These are phyloP conservation scores for Nebria salina DNA, from an alignment of 2,888 invertebrate species.

Conservation along the genomic window DNA sequence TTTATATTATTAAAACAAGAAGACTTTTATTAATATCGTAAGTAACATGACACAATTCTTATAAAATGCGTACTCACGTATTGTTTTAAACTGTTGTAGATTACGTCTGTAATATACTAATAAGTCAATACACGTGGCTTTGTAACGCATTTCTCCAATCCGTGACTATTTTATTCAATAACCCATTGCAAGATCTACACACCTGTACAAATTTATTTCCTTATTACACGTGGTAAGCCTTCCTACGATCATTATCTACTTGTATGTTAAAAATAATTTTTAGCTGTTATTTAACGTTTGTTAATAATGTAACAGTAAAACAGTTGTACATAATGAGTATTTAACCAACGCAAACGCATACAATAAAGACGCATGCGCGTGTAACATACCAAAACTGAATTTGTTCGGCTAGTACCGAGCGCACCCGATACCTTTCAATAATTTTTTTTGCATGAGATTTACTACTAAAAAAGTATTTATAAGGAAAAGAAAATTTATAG, in stretches of 20 bases:
- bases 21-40: not conserved
- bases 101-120: conserved; percentile 1
- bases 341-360: not conserved
- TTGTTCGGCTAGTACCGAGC: not conserved
- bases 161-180: not conserved
- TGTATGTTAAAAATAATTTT: not conserved
- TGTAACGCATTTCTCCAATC: not conserved
- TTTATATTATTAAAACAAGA: not conserved
- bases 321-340: too few relatives aligned
- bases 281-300: not conserved
- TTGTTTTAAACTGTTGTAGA: not conserved
- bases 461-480: too few relatives aligned
- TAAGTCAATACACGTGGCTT: not conserved
- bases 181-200: not conserved
- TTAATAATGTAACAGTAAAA: too few relatives aligned
- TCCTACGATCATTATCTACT: not conserved
- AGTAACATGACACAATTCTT: not conserved
- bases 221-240: not conserved
- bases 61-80: not conserved
- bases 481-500: too few relatives aligned
- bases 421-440: too few relatives aligned
- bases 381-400: not conserved
- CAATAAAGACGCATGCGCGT: not conserved
- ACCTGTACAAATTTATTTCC: not conserved
- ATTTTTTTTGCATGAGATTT: too few relatives aligned